phyloP scores from a whole-genome alignment of 2,888 invertebrate genomes.

The Drosophila borealis region DNA sequence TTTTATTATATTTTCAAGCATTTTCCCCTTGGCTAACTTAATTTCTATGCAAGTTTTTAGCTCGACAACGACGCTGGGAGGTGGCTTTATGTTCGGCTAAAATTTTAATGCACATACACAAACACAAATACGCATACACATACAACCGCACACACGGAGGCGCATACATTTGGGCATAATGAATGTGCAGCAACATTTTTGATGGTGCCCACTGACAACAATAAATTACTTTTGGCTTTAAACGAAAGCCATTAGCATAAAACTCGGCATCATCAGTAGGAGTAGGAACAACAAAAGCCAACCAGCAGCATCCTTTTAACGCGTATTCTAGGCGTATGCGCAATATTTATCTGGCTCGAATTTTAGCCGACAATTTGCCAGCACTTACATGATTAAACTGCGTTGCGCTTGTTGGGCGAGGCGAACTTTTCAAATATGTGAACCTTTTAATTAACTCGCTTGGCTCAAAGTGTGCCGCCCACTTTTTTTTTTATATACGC shows the following conservation, averaged over 20 bases:
- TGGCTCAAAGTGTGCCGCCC: constrained; percentile 34
- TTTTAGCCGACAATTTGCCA: constrained; percentile 80
- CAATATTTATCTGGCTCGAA: constrained; percentile 81
- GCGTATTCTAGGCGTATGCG: constrained; percentile 74
- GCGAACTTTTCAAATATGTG: constrained; percentile 75
- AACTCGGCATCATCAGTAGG: constrained; percentile 74
- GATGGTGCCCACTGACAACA: constrained; percentile 82
- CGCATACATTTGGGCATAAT: constrained; percentile 71
- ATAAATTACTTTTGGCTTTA: constrained; percentile 81
- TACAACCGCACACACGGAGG: constrained; percentile 19
- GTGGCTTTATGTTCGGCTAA: constrained; percentile 65
- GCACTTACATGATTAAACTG: constrained; percentile 79
- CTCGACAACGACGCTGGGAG: constrained; percentile 24
- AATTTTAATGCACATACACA: constrained; percentile 72
- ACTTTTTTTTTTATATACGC: constrained; percentile 51
- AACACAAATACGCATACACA: constrained; percentile 13
- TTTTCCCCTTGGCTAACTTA: constrained; percentile 72
- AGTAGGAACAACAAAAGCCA: constrained; percentile 28
- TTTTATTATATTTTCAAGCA: constrained; percentile 56
- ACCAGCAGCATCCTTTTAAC: constrained; percentile 58
- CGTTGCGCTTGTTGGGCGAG: constrained; percentile 45
- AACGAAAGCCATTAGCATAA: constrained; percentile 82
- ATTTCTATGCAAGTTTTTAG: constrained; percentile 75
- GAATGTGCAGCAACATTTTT: constrained; percentile 82
- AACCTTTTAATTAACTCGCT: constrained; percentile 78